Conservation (phyloP, 2,113 vertebrate genomes). For the Nothocercus nigrocapillus region DNA sequence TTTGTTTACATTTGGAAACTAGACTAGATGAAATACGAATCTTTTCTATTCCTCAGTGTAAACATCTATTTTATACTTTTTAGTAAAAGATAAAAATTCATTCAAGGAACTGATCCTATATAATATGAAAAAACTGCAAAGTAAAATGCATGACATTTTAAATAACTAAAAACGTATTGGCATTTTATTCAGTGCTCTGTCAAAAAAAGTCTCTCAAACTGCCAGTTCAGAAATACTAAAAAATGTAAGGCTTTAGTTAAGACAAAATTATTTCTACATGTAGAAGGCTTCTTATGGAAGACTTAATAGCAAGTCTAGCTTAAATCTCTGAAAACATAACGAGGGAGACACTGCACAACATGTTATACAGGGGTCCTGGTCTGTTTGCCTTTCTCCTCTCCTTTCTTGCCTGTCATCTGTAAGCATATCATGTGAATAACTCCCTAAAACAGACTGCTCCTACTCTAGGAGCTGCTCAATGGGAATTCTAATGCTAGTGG, state of each 20-base stretch:
- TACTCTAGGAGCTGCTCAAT: neutral
- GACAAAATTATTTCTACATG: neutral
- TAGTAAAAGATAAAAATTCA: slow-evolving; percentile 20
- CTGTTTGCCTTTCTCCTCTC: neutral
- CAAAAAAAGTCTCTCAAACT: neutral
- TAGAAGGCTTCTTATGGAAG: neutral
- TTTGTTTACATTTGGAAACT: neutral
- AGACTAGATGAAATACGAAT: neutral
- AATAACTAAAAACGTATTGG: slow-evolving; percentile 28
- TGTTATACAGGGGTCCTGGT: neutral
- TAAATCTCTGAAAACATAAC: neutral
- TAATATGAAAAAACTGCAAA: slow-evolving; percentile 5
- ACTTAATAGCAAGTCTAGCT: neutral
- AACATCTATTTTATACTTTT: slow-evolving; percentile 27
- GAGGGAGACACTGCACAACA: neutral
- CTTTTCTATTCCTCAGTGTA: neutral
- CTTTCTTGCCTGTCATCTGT: neutral
- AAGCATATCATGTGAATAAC: neutral
- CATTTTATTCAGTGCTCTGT: slow-evolving; percentile 8
- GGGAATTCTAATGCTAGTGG: neutral
- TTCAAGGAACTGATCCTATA: slow-evolving; percentile 18
- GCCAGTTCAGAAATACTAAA: neutral
- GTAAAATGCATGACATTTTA: slow-evolving; percentile 18
- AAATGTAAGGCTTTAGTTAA: neutral
- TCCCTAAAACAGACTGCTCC: neutral